Conservation (phyloP, 2,113 vertebrate species). For the Paramormyrops kingsleyae region DNA sequence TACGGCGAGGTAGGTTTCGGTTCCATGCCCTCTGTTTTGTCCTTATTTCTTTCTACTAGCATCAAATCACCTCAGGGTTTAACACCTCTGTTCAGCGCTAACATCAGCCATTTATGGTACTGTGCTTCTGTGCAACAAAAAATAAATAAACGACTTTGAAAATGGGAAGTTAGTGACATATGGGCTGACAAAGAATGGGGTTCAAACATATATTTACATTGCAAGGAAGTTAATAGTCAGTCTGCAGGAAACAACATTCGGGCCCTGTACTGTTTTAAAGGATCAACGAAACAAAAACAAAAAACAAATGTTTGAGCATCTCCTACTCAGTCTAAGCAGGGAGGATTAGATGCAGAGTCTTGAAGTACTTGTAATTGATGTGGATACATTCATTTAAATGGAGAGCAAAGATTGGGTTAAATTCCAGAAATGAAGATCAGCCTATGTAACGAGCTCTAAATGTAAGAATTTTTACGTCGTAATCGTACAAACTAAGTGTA, state of each 20-base stretch:
- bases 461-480: not conserved
- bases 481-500: not conserved
- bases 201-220: constrained; percentile 26
- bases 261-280: not conserved
- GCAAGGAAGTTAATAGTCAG: constrained; percentile 24
- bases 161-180: constrained; percentile 24
- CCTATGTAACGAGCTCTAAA: not conserved
- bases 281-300: not conserved
- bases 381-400: not conserved
- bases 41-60: not conserved
- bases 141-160: not conserved
- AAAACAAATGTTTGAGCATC: not conserved
- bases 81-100: not conserved
- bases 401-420: not conserved
- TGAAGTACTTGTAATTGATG: not conserved
- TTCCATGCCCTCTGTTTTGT: not conserved
- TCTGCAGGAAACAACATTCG: constrained; percentile 26
- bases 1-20: not conserved
- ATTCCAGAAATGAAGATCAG: not conserved
- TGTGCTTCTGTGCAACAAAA: not conserved
- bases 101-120: not conserved
- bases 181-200: constrained; percentile 19
- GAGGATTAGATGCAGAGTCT: not conserved
- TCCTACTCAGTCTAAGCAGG: not conserved
- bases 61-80: not conserved